These are phyloP conservation scores for Radopholus similis DNA, from an alignment of 1,140 invertebrate genomes.

Conservation along the genomic window DNA sequence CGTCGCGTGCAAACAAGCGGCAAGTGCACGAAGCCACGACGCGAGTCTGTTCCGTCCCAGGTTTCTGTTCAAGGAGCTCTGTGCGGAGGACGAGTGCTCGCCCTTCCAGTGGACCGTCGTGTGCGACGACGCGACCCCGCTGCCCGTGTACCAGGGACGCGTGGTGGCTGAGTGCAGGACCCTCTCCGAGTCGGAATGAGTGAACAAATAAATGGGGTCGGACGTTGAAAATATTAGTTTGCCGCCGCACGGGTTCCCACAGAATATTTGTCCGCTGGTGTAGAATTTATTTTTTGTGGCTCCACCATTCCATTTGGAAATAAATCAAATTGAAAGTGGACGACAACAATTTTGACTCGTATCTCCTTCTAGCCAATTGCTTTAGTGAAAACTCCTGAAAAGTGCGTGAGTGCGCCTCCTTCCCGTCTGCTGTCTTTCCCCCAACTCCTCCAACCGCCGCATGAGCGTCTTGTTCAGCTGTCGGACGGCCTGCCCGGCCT, in stretches of 20 bases:
- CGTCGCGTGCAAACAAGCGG: background rate
- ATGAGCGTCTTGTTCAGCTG: slow-evolving; percentile 15
- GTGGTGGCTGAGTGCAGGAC: background rate
- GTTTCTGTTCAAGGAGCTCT: background rate
- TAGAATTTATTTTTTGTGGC: no score
- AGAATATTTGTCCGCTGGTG: no score
- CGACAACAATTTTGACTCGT: no score
- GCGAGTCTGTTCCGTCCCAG: background rate
- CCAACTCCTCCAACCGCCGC: slow-evolving; percentile 10
- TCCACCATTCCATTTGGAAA: no score
- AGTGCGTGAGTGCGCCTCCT: no score
- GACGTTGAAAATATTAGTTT: no score
- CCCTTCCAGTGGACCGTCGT: background rate
- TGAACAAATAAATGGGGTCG: no score
- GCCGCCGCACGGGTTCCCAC: no score
- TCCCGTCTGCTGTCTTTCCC: background rate
- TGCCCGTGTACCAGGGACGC: background rate
- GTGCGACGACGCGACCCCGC: background rate
- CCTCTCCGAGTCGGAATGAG: background rate
- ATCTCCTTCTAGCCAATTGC: no score
- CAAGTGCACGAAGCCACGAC: background rate
- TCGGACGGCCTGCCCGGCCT: background rate
- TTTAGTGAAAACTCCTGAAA: no score
- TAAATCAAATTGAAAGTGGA: no score
- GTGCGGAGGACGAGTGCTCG: background rate